These are phyloP conservation scores for Phragmatobia fuliginosa DNA, from an alignment of 2,888 invertebrate genomes.

Conservation along the genomic window DNA sequence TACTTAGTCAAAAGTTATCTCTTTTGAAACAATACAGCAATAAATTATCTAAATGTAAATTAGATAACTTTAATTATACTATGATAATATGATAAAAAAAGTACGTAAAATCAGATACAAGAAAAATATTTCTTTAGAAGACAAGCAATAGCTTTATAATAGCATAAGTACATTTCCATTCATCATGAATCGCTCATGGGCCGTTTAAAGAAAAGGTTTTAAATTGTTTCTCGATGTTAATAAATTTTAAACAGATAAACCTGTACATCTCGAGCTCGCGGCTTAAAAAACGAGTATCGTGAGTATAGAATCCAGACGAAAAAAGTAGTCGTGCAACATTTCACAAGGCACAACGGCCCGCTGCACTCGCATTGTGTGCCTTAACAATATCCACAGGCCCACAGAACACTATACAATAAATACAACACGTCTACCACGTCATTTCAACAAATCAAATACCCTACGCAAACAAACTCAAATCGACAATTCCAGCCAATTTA, in stretches of 20 bases:
- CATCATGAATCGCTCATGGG: constrained; percentile 79
- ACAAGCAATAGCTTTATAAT: constrained; percentile 71
- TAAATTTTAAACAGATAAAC: constrained; percentile 87
- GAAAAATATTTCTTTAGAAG: constrained; percentile 53
- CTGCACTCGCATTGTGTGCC: constrained; percentile 84
- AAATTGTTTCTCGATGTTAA: constrained; percentile 87
- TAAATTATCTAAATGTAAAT: neutral
- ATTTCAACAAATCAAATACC: constrained; percentile 81
- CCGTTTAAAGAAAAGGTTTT: constrained; percentile 82
- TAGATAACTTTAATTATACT: neutral
- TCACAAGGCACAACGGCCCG: constrained; percentile 86
- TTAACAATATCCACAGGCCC: constrained; percentile 82
- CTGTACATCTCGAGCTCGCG: constrained; percentile 85
- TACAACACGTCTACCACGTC: constrained; percentile 76
- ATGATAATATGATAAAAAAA: neutral
- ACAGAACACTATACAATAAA: constrained; percentile 77
- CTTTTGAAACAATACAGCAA: neutral
- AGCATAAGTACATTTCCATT: constrained; percentile 73
- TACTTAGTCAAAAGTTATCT: neutral
- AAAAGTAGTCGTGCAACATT: constrained; percentile 87
- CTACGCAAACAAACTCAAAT: constrained; percentile 76
- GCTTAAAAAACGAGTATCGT: constrained; percentile 84
- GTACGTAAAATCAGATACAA: constrained; percentile 43
- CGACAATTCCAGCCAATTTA: constrained; percentile 78
- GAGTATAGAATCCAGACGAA: constrained; percentile 86